These are phyloP conservation scores for Rallus limicola DNA, from an alignment of 2,113 vertebrate genomes.

Conservation along the genomic window DNA sequence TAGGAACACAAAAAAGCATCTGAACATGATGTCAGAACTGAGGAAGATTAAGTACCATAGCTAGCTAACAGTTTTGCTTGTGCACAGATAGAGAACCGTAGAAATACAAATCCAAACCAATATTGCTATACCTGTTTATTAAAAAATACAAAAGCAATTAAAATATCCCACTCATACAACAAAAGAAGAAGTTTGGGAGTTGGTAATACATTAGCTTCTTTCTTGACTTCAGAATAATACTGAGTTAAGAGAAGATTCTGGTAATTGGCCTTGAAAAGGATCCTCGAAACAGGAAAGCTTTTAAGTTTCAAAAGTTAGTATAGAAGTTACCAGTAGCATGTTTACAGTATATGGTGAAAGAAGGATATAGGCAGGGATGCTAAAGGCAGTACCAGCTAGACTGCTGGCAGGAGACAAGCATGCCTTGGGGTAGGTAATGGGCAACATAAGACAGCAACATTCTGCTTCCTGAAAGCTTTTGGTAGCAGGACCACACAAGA, in stretches of 20 bases:
- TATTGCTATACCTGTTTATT: not conserved
- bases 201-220: not conserved
- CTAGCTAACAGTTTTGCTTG: not conserved
- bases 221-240: not conserved
- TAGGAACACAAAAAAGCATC: not conserved
- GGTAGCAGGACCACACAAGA: not conserved
- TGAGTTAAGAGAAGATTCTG: not conserved
- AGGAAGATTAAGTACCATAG: not conserved
- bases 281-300: not conserved
- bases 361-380: not conserved
- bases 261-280: not conserved
- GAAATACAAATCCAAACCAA: conserved; percentile 6
- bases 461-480: not conserved
- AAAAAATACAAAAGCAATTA: not conserved
- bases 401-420: not conserved
- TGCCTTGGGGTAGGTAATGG: not conserved
- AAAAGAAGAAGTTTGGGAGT: not conserved
- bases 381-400: not conserved
- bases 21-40: not conserved
- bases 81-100: not conserved
- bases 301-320: not conserved
- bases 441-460: not conserved
- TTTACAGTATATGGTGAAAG: not conserved
- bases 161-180: not conserved
- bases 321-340: not conserved